Evolutionary conservation across 2,113 vertebrate species (phyloP).

Genomic region (Brachyhypopomus gauderio): DNA sequence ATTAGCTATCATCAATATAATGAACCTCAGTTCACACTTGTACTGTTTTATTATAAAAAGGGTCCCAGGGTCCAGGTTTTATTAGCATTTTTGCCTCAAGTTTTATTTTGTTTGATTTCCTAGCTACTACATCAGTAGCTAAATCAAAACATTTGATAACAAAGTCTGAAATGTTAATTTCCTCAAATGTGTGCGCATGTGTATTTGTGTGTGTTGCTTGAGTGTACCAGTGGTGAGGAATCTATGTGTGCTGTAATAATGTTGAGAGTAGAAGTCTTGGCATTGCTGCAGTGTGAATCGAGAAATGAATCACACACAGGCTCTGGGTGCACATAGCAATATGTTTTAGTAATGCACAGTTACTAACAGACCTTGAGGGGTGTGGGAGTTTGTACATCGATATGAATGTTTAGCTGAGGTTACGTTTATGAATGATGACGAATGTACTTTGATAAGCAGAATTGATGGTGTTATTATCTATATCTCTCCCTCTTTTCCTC

Average conservation of each 20-base stretch:
- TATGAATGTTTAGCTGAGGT: neutral
- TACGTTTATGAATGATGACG: slow-evolving; percentile 15
- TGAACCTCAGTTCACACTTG: too few relatives aligned
- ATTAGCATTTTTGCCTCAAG: neutral
- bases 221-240: neutral
- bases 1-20: too few relatives aligned
- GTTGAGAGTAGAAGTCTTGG: neutral
- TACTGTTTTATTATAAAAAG: too few relatives aligned
- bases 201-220: too few relatives aligned
- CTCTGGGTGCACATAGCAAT: neutral
- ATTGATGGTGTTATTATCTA: neutral
- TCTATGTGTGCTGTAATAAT: neutral
- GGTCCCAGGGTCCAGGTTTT: too few relatives aligned
- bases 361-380: neutral
- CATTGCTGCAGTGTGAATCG: neutral
- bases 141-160: slow-evolving; percentile 1
- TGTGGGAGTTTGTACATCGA: neutral
- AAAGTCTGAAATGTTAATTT: neutral
- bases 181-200: neutral
- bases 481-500: slow-evolving; percentile 17
- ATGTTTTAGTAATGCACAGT: neutral
- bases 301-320: neutral
- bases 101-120: neutral
- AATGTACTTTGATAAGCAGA: neutral
- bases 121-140: neutral